Evolutionary conservation across 2,888 invertebrate genomes (phyloP).

Genomic region (Slavum lentiscoides): DNA sequence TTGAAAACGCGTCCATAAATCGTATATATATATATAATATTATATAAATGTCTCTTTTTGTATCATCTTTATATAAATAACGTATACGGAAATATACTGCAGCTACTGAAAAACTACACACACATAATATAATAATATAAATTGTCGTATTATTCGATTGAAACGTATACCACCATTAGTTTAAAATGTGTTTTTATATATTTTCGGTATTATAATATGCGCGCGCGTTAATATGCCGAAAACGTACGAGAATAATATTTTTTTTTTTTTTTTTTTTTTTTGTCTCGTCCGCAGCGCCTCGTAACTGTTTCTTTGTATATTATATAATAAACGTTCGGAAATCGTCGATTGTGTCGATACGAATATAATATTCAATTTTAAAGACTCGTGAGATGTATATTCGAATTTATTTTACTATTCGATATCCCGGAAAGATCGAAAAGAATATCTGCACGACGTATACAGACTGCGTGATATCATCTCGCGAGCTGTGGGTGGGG

Average conservation of each 20-base stretch:
- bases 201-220: not conserved
- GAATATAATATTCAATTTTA: not conserved
- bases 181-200: not conserved
- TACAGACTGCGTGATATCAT: not conserved
- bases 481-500: not conserved
- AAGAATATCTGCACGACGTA: not conserved
- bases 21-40: not conserved
- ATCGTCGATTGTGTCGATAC: not conserved
- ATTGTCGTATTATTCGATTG: conserved; percentile 6
- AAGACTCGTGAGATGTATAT: not conserved
- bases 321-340: not conserved
- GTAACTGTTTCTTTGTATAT: not conserved
- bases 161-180: not conserved
- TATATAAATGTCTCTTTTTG: conserved; percentile 9
- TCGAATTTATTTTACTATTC: not conserved
- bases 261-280: not conserved
- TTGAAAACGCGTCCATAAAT: conserved; percentile 26
- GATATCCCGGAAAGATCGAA: not conserved
- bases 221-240: not conserved
- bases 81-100: not conserved
- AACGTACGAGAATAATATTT: conserved; percentile 15
- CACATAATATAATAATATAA: too few relatives aligned
- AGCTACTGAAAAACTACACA: conserved; percentile 26
- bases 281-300: not conserved
- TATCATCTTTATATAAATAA: not conserved